Evolutionary conservation across 53 echinoderm and acorn worm genomes (phyloP).

Genomic region (Henricia sp.): DNA sequence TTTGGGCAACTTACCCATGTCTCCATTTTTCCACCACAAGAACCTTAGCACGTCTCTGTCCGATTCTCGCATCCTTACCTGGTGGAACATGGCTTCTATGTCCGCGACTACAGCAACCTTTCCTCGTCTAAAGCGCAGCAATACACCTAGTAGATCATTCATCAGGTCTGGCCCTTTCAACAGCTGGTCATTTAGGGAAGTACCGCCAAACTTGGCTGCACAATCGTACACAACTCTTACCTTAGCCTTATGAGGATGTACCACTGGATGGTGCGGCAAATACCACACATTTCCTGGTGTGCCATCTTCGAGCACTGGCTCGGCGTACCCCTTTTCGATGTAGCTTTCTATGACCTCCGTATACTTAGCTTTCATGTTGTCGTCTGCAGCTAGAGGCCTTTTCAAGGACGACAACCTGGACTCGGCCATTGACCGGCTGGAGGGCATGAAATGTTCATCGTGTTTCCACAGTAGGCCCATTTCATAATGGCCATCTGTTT

Average conservation of each 20-base stretch:
- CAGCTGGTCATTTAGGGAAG: constrained; percentile 63
- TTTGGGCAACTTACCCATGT: constrained; percentile 6
- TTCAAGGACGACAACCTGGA: constrained; percentile 35
- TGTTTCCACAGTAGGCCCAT: constrained; percentile 64
- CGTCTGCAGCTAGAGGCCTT: constrained; percentile 21
- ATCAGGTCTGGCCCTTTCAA: constrained; percentile 75
- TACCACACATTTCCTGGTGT: constrained; percentile 58
- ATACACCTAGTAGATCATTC: constrained; percentile 61
- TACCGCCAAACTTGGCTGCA: constrained; percentile 61
- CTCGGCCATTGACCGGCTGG: constrained; percentile 46
- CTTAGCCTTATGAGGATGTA: constrained; percentile 65
- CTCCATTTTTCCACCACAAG: constrained; percentile 71
- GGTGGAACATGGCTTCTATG: no score
- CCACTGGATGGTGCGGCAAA: constrained; percentile 67
- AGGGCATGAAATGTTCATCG: constrained; percentile 41
- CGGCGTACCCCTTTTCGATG: constrained; percentile 53
- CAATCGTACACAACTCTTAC: constrained; percentile 69
- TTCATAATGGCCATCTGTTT: constrained; percentile 59
- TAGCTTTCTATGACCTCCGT: not conserved
- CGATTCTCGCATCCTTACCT: constrained; percentile 39
- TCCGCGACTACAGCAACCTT: constrained; percentile 64
- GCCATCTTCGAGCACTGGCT: constrained; percentile 9
- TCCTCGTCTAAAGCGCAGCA: constrained; percentile 67
- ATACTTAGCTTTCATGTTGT: constrained; percentile 2
- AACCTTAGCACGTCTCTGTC: constrained; percentile 68